Conservation (phyloP, 2,113 vertebrate species). For the Poeciliopsis occidentalis region DNA sequence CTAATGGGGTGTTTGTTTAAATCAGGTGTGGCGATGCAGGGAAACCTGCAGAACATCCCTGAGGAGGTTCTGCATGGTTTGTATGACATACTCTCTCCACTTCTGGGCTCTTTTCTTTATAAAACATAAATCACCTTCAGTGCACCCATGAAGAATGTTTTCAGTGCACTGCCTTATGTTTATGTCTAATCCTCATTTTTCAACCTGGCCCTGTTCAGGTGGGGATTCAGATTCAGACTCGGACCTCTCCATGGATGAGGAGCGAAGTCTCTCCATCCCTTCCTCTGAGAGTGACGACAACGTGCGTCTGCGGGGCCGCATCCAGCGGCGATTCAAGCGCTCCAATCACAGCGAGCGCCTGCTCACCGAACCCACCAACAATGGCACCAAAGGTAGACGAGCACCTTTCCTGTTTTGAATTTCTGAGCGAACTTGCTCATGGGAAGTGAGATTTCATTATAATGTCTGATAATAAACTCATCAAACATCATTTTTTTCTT, state of each 20-base stretch:
- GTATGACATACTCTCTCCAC: neutral
- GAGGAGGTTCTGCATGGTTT: too few species aligned
- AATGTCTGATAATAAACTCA: neutral
- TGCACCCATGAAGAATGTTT: neutral
- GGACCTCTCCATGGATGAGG: constrained; percentile 94
- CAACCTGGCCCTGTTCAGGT: constrained; percentile 69
- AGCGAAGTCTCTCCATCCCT: constrained; percentile 93
- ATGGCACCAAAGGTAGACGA: constrained; percentile 87
- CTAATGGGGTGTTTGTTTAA: neutral
- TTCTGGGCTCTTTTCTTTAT: neutral
- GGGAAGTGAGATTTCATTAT: neutral
- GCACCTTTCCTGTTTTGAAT: rapidly evolving
- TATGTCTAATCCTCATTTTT: neutral
- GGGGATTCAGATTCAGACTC: constrained; percentile 96
- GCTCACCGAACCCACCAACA: constrained; percentile 88
- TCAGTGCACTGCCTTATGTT: neutral
- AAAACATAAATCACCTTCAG: neutral
- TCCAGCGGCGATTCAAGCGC: constrained; percentile 91
- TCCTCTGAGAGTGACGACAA: constrained; percentile 98
- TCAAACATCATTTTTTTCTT: too few species aligned
- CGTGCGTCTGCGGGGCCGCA: constrained; percentile 88
- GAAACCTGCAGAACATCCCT: neutral
- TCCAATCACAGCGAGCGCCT: constrained; percentile 91
- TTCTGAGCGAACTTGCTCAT: neutral
- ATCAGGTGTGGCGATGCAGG: neutral